phyloP scores from a whole-genome alignment of 1,140 invertebrate genomes.

The Conus betulinus region DNA sequence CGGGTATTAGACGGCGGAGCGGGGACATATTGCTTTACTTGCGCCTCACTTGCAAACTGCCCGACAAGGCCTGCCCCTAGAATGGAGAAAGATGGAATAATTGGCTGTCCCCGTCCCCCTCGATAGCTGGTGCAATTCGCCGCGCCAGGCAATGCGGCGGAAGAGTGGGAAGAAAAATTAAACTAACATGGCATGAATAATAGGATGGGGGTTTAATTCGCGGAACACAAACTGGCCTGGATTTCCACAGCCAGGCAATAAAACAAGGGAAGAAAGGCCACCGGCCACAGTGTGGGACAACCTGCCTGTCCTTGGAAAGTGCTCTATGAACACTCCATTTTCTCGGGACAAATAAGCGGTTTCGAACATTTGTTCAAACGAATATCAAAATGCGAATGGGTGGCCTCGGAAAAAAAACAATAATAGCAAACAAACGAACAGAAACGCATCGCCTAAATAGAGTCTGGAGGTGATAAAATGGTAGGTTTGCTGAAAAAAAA shows the following conservation, averaged over 20 bases:
- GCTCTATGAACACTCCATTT: no score
- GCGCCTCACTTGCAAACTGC: conserved; percentile 21
- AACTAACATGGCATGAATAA: conserved; percentile 20
- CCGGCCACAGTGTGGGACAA: not conserved
- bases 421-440: no score
- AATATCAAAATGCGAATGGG: no score
- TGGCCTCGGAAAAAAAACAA: no score
- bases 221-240: not conserved
- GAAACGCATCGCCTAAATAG: no score
- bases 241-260: not conserved
- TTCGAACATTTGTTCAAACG: no score
- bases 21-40: conserved; percentile 42
- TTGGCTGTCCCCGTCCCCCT: not conserved
- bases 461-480: no score
- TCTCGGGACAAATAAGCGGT: no score
- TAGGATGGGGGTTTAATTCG: conserved; percentile 16
- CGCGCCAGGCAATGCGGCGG: conserved; percentile 7
- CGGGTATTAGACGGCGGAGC: conserved; percentile 41
- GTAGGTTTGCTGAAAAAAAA: no score
- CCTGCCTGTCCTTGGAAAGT: no score
- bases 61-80: conserved; percentile 6
- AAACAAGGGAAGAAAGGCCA: not conserved
- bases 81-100: conserved; percentile 11
- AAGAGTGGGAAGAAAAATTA: conserved; percentile 1
- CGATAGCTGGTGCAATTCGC: not conserved